These are phyloP conservation scores for Dromiciops gliroides DNA, from an alignment of 2,113 vertebrate species.

Conservation along the genomic window DNA sequence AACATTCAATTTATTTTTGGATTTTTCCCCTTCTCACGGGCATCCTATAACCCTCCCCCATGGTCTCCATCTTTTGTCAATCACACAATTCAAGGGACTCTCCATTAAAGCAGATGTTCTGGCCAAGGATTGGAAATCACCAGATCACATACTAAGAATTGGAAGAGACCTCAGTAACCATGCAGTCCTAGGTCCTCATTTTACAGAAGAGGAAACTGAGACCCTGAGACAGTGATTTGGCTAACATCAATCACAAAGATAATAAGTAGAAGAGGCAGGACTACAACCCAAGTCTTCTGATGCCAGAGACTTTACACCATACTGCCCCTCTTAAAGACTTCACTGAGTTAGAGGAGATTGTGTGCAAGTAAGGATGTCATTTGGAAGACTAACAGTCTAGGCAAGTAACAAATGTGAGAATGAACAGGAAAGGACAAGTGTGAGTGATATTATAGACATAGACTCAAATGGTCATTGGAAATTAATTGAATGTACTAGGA, in stretches of 20 bases:
- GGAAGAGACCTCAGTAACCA: background rate
- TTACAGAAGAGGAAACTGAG: background rate
- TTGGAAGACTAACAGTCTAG: background rate
- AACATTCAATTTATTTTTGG: background rate
- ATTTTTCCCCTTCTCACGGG: background rate
- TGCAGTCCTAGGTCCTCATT: background rate
- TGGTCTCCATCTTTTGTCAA: background rate
- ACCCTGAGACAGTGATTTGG: background rate
- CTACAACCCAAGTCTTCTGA: background rate
- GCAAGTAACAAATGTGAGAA: background rate
- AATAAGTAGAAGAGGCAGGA: background rate
- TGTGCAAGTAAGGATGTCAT: background rate
- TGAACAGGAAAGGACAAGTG: background rate
- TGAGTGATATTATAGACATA: background rate
- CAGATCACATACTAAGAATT: background rate
- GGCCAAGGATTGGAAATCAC: background rate
- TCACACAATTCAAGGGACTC: background rate
- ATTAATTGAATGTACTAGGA: background rate
- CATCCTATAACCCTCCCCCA: background rate
- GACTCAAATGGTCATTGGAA: background rate
- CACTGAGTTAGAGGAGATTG: background rate
- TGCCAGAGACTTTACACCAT: background rate
- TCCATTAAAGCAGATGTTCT: background rate
- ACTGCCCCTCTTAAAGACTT: background rate
- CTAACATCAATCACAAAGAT: background rate